Evolutionary conservation across 2,113 vertebrate genomes (phyloP), one percentile per base, ranked within the genome.

Genomic region (Corythornis cristatus): DNA sequence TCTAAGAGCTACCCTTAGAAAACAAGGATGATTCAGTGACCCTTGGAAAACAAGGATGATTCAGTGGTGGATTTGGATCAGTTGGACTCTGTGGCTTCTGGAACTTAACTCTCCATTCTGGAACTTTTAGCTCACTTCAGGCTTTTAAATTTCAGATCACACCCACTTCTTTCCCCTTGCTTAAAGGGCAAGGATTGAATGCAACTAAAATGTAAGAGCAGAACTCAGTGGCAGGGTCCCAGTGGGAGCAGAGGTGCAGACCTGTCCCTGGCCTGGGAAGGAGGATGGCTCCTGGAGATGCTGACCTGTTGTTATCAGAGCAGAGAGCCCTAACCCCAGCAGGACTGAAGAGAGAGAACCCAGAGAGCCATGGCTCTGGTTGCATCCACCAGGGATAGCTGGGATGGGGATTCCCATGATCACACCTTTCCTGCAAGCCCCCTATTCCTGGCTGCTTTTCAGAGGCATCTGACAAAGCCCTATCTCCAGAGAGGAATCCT

Each of bases 251-350:
- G 14, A 6, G n/a, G 2, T 75, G 28, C 15, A 42, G 11, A 1
- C 8, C 19, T 46, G 68, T 14, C 31, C 31, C n/a, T 19, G 12
- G 15, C 18, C 45, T 12, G 21, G 43, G 25, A 26, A 77, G n/a
- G 58, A 61, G 23, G 15, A 31, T 19, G 42, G 25, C 35, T 53
- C 46, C 40, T 68, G 61, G 25, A 79, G 50, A 23, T 31, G 20
- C 1, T 20, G 40, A 29, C 45, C 1, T 0, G 21, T 65, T 2
- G 0, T 25, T 53, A 42, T 29, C 23, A 46, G 62, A 72, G 25
- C 25, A 48, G 45, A 17, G 16, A 65, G 21, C 15, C n/a, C 25
- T 43, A 6, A 73, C 20, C 43, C 17, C 37, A 33, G 29, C 21
- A 57, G 48, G n/a, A 21, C 17, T 11, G 64, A 66, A 16, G 20